These are phyloP conservation scores for Dendrolimus punctatus DNA, from an alignment of 1,140 invertebrate species.

Conservation along the genomic window DNA sequence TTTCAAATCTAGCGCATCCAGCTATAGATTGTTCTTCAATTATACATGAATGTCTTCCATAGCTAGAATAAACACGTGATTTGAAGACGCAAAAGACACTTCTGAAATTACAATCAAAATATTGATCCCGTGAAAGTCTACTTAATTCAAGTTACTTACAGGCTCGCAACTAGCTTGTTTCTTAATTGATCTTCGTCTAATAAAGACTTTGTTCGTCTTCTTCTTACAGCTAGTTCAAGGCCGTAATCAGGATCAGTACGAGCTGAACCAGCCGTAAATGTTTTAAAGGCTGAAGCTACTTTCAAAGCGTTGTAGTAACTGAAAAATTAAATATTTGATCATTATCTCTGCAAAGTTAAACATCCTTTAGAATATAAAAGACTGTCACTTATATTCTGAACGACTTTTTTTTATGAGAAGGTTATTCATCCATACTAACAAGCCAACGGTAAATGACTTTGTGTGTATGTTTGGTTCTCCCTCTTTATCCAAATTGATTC, in stretches of 20 bases:
- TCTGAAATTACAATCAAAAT: too few species aligned
- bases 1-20: conserved; percentile 2
- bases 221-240: conserved; percentile 48
- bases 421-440: too few species aligned
- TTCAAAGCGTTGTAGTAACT: conserved; percentile 59
- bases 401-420: too few species aligned
- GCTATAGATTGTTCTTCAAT: conserved; percentile 1
- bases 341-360: not conserved
- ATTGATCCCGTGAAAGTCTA: not conserved
- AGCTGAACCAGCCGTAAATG: conserved; percentile 35
- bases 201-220: conserved; percentile 54
- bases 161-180: conserved; percentile 35
- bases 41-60: conserved; percentile 17
- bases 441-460: too few species aligned
- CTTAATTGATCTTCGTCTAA: conserved; percentile 47
- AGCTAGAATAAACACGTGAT: conserved; percentile 22
- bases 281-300: conserved; percentile 43
- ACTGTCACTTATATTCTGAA: too few species aligned
- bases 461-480: too few species aligned
- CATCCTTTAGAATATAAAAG: too few species aligned
- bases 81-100: too few species aligned
- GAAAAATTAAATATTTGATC: conserved; percentile 4
- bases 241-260: conserved; percentile 38
- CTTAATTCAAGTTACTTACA: conserved; percentile 28
- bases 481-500: too few species aligned